phyloP scores from a whole-genome alignment of 2,113 vertebrate genomes.

The Hucho hucho region DNA sequence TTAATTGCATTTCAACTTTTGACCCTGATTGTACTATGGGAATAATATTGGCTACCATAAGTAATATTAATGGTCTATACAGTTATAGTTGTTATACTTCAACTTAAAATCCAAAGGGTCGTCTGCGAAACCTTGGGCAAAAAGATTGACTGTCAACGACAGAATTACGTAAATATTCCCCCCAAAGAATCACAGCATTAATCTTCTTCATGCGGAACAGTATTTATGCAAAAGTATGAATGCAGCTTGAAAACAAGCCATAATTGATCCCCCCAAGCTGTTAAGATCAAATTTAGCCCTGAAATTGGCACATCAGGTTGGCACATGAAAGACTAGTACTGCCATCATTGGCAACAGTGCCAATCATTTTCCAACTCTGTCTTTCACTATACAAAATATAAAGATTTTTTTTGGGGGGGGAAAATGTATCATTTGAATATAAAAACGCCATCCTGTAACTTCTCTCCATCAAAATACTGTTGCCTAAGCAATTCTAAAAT shows the following conservation, averaged over 20 bases:
- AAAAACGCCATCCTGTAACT: background rate
- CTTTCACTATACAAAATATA: slow-evolving; percentile 39
- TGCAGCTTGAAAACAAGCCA: slow-evolving; percentile 42
- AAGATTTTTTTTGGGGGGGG: slow-evolving; percentile 1
- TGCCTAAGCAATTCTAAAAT: slow-evolving; percentile 32
- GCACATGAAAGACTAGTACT: too few species aligned
- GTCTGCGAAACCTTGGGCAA: background rate
- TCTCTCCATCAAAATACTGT: slow-evolving; percentile 26
- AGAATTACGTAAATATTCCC: background rate
- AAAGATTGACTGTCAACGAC: background rate
- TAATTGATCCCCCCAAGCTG: slow-evolving; percentile 9
- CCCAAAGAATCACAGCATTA: background rate
- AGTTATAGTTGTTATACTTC: too few species aligned
- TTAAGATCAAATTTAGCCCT: slow-evolving; percentile 8
- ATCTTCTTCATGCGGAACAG: background rate
- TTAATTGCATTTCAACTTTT: too few species aligned
- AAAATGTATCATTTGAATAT: background rate
- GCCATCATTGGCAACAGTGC: too few species aligned
- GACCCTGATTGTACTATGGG: too few species aligned
- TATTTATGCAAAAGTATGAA: slow-evolving; percentile 19
- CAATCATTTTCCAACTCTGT: slow-evolving; percentile 7
- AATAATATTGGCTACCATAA: too few species aligned
- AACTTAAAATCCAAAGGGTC: too few species aligned
- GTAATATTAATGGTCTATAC: too few species aligned
- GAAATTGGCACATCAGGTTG: slow-evolving; percentile 5